A percentile compares a stretch with the other conserved stretches of the same genome.
Evolutionary conservation across 2,888 invertebrate species (phyloP).

Genomic region (Drepana falcataria): DNA sequence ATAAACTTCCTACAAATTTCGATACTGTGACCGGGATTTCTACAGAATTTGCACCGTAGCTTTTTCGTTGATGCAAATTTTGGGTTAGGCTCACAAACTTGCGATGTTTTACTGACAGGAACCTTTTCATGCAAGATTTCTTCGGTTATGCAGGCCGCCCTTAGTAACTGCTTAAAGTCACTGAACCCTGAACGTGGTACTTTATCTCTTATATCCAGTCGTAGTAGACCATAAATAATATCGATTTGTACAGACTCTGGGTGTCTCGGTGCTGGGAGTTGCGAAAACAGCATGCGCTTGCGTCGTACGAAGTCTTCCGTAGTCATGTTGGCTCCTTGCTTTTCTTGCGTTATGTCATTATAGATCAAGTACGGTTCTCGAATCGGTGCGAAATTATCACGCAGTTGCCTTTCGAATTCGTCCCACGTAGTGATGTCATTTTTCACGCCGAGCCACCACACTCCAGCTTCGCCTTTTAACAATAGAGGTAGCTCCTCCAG

Average conservation of each 20-base stretch:
- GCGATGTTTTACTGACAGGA: too few relatives aligned
- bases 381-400: conserved; percentile 4
- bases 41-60: too few relatives aligned
- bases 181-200: neutral
- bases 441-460: conserved; percentile 7
- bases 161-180: too few relatives aligned
- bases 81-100: too few relatives aligned
- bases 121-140: too few relatives aligned
- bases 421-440: neutral
- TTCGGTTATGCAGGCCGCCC: too few relatives aligned
- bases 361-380: neutral
- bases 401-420: conserved; percentile 3
- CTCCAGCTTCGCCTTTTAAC: conserved; percentile 5
- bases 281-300: conserved; percentile 2
- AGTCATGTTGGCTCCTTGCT: neutral
- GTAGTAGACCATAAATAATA: conserved; percentile 1
- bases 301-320: neutral
- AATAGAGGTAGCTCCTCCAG: conserved; percentile 3
- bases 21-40: too few relatives aligned
- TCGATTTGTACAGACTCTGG: neutral
- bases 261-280: neutral
- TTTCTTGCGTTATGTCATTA: neutral
- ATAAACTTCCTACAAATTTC: too few relatives aligned
- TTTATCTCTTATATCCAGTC: conserved; percentile 1
- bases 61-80: too few relatives aligned